Percentiles rank a stretch among this genome's conserved stretches.
Conservation (phyloP, 1,140 invertebrate genomes). For the Heliconius congener region DNA sequence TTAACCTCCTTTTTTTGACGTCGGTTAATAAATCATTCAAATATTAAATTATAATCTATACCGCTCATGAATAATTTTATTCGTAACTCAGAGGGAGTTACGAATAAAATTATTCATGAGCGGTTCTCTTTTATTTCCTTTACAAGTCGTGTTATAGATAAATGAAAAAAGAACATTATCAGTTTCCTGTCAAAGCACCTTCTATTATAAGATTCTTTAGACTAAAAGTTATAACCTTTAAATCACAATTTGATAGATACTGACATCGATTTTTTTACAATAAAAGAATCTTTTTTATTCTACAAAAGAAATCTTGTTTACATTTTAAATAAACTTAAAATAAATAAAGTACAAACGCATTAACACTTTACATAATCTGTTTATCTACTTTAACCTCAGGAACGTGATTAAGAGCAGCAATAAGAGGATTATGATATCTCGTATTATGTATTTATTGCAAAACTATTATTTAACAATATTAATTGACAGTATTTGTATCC, state of each 20-base stretch:
- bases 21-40: background rate
- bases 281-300: background rate
- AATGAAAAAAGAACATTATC: background rate
- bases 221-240: background rate
- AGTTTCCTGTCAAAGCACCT: background rate
- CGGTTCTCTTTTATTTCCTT: constrained; percentile 12
- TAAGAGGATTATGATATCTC: constrained; percentile 3
- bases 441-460: constrained; percentile 17
- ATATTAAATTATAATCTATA: background rate
- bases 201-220: too few species aligned
- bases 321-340: background rate
- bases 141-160: constrained; percentile 2
- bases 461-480: background rate
- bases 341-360: background rate
- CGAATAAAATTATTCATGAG: constrained; percentile 13
- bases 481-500: background rate
- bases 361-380: background rate
- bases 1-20: too few species aligned
- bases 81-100: background rate
- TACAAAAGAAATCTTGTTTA: background rate
- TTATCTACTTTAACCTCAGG: constrained; percentile 1
- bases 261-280: background rate
- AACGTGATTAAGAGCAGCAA: constrained; percentile 19
- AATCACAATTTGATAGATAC: too few species aligned
- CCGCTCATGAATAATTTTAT: background rate